A percentile compares a stretch with the other conserved stretches of the same genome.
Conservation (phyloP, 2,797 vertebrate species). For the Steatocranus sp. region DNA sequence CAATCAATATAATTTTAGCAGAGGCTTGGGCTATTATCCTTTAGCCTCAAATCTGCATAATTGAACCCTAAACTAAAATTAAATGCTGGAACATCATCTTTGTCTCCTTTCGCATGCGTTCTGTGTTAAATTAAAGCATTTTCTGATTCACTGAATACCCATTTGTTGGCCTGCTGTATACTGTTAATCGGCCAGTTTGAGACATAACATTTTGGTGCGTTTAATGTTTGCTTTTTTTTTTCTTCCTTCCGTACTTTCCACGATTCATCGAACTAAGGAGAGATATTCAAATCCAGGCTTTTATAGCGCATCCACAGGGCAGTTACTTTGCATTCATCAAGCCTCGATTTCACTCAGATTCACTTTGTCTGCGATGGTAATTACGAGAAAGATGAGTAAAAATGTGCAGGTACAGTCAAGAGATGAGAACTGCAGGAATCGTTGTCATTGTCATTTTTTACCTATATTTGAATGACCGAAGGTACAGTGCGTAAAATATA, state of each 20-base stretch:
- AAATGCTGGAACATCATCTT: background rate
- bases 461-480: background rate
- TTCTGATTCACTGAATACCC: background rate
- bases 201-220: background rate
- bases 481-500: background rate
- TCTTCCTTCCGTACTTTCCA: background rate
- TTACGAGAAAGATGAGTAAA: background rate
- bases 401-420: background rate
- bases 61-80: background rate
- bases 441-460: background rate
- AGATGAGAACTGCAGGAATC: background rate
- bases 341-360: background rate
- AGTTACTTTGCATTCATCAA: background rate
- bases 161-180: background rate
- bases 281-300: background rate
- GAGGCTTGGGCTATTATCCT: background rate
- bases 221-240: background rate
- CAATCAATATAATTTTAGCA: constrained; percentile 7
- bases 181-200: background rate
- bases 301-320: background rate
- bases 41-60: background rate
- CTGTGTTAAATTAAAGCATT: background rate
- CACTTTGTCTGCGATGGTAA: background rate
- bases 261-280: background rate
- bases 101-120: background rate